Evolutionary conservation across 2,888 invertebrate genomes (phyloP).

Genomic region (Tenthredo notha): DNA sequence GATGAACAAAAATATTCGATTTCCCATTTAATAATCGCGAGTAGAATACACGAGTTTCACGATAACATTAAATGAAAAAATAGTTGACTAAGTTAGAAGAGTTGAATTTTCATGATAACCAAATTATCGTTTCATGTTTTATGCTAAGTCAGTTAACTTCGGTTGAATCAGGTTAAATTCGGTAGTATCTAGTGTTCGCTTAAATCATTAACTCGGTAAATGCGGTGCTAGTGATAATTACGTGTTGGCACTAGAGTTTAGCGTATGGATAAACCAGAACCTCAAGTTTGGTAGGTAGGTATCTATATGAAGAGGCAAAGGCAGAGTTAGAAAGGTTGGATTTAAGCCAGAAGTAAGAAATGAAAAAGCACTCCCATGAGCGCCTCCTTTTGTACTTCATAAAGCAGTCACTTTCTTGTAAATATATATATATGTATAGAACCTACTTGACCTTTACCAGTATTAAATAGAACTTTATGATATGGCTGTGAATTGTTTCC

Average conservation of each 20-base stretch:
- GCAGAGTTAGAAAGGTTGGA: not conserved
- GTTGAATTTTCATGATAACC: not conserved
- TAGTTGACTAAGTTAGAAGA: not conserved
- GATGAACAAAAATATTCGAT: too few relatives aligned
- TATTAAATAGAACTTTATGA: not conserved
- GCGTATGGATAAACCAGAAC: not conserved
- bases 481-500: not conserved
- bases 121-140: not conserved
- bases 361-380: not conserved
- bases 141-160: not conserved
- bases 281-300: not conserved
- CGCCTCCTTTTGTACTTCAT: not conserved
- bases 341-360: not conserved
- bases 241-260: not conserved
- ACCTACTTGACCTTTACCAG: not conserved
- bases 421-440: not conserved
- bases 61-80: not conserved
- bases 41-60: not conserved
- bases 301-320: not conserved
- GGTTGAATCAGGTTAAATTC: not conserved
- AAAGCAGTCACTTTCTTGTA: not conserved
- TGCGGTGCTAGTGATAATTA: not conserved
- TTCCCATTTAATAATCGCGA: not conserved
- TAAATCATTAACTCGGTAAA: not conserved
- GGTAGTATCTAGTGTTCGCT: not conserved